A percentile compares a stretch with the other conserved stretches of the same genome.
phyloP scores from a whole-genome alignment of 2,113 vertebrate species.

The Podarcis cretensis region DNA sequence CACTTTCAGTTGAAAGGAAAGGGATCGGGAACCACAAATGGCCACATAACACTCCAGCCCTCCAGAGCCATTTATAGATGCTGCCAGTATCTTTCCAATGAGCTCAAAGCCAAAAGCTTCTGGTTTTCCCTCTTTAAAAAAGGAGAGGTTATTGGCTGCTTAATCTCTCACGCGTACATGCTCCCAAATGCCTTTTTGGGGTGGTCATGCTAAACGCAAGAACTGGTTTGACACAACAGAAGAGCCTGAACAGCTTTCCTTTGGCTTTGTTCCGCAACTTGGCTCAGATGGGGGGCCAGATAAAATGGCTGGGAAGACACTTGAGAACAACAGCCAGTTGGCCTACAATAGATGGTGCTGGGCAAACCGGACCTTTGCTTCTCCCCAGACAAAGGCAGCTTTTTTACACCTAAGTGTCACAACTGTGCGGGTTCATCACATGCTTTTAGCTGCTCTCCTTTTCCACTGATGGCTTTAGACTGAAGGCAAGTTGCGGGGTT shows the following conservation, averaged over 20 bases:
- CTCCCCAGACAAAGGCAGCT: neutral
- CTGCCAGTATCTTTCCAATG: neutral
- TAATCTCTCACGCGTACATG: too few relatives aligned
- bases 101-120: conserved; percentile 17
- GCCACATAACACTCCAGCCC: too few relatives aligned
- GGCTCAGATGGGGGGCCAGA: too few relatives aligned
- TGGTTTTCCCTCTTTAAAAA: neutral
- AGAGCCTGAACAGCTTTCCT: neutral
- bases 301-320: too few relatives aligned
- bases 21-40: neutral
- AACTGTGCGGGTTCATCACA: too few relatives aligned
- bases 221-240: neutral
- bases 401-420: neutral
- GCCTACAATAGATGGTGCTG: neutral
- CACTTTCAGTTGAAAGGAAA: neutral
- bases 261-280: neutral
- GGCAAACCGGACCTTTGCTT: neutral
- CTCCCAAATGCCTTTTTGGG: neutral
- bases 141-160: neutral
- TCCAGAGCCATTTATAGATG: neutral
- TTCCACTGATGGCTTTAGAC: neutral
- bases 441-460: neutral
- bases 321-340: too few relatives aligned
- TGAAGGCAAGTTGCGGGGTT: neutral
- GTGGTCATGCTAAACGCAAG: too few relatives aligned